These are phyloP conservation scores for Brenthis daphne DNA, from an alignment of 2,888 invertebrate genomes.

Conservation along the genomic window DNA sequence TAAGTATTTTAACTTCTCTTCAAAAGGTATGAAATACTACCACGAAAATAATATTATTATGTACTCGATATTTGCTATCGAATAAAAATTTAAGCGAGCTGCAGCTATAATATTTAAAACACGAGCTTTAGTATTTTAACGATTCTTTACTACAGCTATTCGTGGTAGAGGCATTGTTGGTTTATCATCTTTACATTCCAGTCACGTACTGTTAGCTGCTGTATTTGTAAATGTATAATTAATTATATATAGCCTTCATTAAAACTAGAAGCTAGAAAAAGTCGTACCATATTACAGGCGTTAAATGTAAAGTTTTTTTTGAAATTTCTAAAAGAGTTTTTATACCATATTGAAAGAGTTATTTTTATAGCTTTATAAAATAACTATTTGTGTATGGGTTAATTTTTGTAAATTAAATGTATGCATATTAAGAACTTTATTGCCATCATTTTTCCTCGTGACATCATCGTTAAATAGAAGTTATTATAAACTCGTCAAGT, in stretches of 20 bases:
- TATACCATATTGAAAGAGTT: too few species aligned
- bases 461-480: too few species aligned
- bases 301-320: neutral
- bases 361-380: too few species aligned
- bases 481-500: too few species aligned
- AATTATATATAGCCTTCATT: conserved; percentile 18
- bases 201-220: conserved; percentile 48
- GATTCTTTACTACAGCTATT: conserved; percentile 8
- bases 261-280: conserved; percentile 16
- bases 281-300: neutral
- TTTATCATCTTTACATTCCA: conserved; percentile 41
- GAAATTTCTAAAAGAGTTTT: too few species aligned
- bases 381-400: too few species aligned
- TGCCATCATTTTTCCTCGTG: too few species aligned
- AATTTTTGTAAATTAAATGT: too few species aligned
- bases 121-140: neutral
- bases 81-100: neutral
- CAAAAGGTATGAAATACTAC: neutral
- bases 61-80: neutral
- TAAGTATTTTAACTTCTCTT: neutral
- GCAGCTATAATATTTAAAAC: neutral
- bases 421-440: too few species aligned
- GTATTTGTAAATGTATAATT: conserved; percentile 26
- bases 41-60: neutral
- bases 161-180: conserved; percentile 13